Conservation (phyloP, 2,888 invertebrate genomes). For the Caenorhabditis sinica region DNA sequence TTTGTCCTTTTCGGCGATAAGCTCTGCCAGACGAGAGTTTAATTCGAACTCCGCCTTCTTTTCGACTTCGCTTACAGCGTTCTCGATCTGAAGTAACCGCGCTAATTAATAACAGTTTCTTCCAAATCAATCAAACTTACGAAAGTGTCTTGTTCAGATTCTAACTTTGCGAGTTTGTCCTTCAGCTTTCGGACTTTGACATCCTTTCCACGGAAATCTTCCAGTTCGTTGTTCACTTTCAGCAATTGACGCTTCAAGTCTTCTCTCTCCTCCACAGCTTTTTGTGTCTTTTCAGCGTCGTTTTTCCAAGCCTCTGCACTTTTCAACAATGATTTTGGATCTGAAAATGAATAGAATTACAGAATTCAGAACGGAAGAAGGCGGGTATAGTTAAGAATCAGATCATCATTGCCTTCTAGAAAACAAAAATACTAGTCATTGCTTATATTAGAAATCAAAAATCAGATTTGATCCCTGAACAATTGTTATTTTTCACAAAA, state of each 20-base stretch:
- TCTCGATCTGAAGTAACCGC: slow-evolving; percentile 36
- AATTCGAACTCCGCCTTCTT: slow-evolving; percentile 65
- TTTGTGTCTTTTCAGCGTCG: slow-evolving; percentile 84
- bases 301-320: slow-evolving; percentile 85
- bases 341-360: slow-evolving; percentile 83
- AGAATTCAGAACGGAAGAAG: background rate
- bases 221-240: slow-evolving; percentile 86
- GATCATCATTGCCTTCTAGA: background rate
- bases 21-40: slow-evolving; percentile 57
- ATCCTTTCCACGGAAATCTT: slow-evolving; percentile 86
- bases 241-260: slow-evolving; percentile 85
- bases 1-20: slow-evolving; percentile 63
- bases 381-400: too few relatives aligned
- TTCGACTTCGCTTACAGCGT: slow-evolving; percentile 52
- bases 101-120: background rate
- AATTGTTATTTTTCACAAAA: background rate
- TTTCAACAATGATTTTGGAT: slow-evolving; percentile 85
- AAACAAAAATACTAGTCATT: background rate
- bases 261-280: slow-evolving; percentile 86
- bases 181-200: slow-evolving; percentile 86
- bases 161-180: slow-evolving; percentile 81
- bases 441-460: background rate
- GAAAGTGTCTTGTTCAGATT: slow-evolving; percentile 71
- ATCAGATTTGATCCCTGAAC: background rate
- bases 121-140: slow-evolving; percentile 13